Conservation (phyloP, 2,797 vertebrate genomes). For the Hippocampus kuda region DNA sequence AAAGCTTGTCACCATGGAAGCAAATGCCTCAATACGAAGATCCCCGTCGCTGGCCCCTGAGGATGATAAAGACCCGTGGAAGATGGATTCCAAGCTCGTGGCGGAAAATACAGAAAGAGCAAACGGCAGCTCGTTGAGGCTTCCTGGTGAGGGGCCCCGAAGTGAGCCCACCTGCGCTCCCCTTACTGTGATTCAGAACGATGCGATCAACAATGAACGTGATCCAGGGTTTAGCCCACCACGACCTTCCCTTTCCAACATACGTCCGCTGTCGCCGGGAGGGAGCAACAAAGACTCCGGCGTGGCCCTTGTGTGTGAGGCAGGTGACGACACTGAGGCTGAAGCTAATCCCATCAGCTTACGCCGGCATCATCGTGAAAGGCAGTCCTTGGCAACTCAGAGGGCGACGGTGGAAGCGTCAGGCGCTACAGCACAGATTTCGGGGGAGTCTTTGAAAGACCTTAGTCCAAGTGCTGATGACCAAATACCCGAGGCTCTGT, state of each 20-base stretch:
- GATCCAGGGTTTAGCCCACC: constrained; percentile 32
- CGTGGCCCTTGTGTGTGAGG: constrained; percentile 35
- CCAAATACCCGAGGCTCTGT: constrained; percentile 19
- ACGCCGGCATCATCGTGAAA: constrained; percentile 43
- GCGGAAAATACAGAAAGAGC: not conserved
- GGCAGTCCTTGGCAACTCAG: constrained; percentile 32
- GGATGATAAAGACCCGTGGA: constrained; percentile 27
- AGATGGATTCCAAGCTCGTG: constrained; percentile 18
- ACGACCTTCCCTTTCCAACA: constrained; percentile 2
- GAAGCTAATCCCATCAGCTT: constrained; percentile 53
- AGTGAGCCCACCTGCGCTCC: not conserved
- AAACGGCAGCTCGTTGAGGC: not conserved
- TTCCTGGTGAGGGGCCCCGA: constrained; percentile 4
- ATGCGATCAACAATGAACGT: constrained; percentile 33
- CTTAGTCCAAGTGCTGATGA: constrained; percentile 9
- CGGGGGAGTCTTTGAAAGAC: constrained; percentile 13
- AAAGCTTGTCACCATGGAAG: not conserved
- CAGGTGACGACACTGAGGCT: constrained; percentile 49
- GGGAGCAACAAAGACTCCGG: no score
- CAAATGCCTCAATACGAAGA: constrained; percentile 3
- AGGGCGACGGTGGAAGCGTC: constrained; percentile 30
- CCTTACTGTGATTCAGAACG: not conserved
- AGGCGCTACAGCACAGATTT: constrained; percentile 10
- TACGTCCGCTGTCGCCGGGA: constrained; percentile 6
- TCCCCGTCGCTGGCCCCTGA: constrained; percentile 10